Conservation (phyloP, 2,113 vertebrate genomes). For the Pelecanus crispus region DNA sequence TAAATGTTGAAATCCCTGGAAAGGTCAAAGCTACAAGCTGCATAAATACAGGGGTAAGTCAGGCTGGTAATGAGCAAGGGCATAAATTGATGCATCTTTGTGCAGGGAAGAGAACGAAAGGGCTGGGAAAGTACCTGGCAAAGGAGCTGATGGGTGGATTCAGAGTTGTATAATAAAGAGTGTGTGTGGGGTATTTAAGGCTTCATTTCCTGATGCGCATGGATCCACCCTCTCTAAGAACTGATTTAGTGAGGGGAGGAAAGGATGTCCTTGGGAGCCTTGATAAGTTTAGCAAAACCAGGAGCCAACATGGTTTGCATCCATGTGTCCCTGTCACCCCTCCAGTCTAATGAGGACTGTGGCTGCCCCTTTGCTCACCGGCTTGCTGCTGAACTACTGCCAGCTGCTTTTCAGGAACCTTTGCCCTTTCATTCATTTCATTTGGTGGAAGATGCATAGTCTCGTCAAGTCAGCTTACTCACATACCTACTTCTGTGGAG, state of each 20-base stretch:
- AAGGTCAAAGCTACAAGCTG: conserved; percentile 2
- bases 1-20: not conserved
- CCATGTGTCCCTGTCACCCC: not conserved
- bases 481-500: not conserved
- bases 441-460: not conserved
- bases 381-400: not conserved
- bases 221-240: not conserved
- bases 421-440: not conserved
- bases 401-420: not conserved
- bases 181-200: accelerated
- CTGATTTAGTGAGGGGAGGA: not conserved
- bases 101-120: not conserved
- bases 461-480: not conserved
- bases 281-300: not conserved
- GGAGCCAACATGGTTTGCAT: not conserved
- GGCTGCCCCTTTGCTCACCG: not conserved
- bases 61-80: not conserved
- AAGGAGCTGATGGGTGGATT: not conserved
- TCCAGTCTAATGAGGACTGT: not conserved
- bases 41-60: not conserved
- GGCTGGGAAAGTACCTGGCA: not conserved
- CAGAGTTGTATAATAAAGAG: not conserved
- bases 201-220: not conserved
- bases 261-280: not conserved
- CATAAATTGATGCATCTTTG: not conserved